Evolutionary conservation across 2,113 vertebrate species (phyloP).

Genomic region (Leptocoma aspasia): DNA sequence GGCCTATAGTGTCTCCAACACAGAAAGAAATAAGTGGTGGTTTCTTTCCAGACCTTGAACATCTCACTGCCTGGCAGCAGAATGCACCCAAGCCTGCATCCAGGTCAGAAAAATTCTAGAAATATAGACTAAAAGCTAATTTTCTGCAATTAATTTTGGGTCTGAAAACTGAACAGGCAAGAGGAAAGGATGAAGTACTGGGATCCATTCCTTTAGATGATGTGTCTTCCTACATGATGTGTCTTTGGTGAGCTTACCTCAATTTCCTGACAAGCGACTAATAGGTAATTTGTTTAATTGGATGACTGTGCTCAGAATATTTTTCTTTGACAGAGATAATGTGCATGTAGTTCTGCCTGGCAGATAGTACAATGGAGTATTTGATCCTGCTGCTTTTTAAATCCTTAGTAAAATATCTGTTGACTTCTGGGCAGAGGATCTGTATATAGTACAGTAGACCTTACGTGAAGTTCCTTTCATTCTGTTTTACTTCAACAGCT

Average conservation of each 20-base stretch:
- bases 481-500: background rate
- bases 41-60: background rate
- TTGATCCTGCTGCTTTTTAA: background rate
- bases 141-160: background rate
- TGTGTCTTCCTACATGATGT: fast-evolving
- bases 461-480: background rate
- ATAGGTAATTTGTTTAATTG: slow-evolving; percentile 36
- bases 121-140: background rate
- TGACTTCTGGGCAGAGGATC: background rate
- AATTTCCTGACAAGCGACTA: slow-evolving; percentile 11
- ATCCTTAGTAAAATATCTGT: background rate
- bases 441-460: background rate
- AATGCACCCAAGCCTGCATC: background rate
- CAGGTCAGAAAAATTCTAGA: background rate
- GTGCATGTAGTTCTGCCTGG: background rate
- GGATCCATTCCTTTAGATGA: background rate
- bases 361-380: background rate
- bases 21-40: background rate
- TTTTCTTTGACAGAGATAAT: background rate
- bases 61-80: background rate
- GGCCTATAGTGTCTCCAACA: background rate
- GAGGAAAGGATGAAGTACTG: background rate
- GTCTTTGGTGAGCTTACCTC: background rate
- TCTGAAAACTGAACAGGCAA: background rate
- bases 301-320: background rate